Evolutionary conservation across 2,797 vertebrate species (phyloP).

Genomic region (Macropus fuliginosus): DNA sequence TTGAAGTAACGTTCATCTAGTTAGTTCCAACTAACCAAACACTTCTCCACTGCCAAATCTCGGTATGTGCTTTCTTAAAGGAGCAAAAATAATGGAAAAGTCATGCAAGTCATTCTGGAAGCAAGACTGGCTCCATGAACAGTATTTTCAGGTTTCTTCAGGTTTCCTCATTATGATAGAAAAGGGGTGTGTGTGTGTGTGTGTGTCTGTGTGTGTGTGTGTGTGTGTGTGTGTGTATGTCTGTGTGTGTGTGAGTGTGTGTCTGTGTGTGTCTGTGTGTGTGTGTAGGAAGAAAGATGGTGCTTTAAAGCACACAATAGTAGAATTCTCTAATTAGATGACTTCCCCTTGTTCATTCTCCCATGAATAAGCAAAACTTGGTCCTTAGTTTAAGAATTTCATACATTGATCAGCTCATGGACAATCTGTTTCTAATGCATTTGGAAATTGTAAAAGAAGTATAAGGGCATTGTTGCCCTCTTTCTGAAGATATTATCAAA

Average conservation of each 20-base stretch:
- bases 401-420: not conserved
- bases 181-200: no score
- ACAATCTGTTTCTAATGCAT: not conserved
- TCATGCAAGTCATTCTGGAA: not conserved
- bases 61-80: conserved; percentile 9
- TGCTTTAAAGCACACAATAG: not conserved
- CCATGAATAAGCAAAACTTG: not conserved
- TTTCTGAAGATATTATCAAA: not conserved
- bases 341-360: not conserved
- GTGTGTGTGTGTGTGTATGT: not conserved
- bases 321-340: not conserved
- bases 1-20: not conserved
- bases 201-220: no score
- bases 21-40: not conserved
- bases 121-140: no score
- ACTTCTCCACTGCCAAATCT: conserved; percentile 40
- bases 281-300: not conserved
- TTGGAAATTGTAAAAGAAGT: not conserved
- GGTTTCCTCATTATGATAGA: not conserved
- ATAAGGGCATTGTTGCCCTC: not conserved
- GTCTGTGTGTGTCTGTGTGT: not conserved
- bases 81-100: conserved; percentile 6
- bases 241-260: no score
- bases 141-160: not conserved
- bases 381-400: not conserved